Conservation (phyloP, 1,140 invertebrate genomes). For the Zaprionus africanus region DNA sequence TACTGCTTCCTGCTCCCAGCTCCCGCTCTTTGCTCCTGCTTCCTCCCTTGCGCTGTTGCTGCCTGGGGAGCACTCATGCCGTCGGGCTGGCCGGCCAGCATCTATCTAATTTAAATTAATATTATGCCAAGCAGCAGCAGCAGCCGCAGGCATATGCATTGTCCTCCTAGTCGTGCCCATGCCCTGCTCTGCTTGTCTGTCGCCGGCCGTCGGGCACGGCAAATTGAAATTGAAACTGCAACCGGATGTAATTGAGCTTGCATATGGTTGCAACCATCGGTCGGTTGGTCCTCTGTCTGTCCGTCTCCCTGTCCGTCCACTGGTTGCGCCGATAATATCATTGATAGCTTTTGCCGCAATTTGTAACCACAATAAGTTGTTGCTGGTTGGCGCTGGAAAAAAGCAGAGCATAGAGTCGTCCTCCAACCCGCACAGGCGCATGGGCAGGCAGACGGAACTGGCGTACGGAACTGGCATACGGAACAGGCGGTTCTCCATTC, state of each 20-base stretch:
- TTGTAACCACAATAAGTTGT: slow-evolving; percentile 79
- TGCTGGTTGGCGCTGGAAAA: slow-evolving; percentile 57
- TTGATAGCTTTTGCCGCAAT: slow-evolving; percentile 80
- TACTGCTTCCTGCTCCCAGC: no score
- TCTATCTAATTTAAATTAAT: slow-evolving; percentile 80
- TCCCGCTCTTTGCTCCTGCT: no score
- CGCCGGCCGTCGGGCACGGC: slow-evolving; percentile 34
- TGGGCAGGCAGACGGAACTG: background rate
- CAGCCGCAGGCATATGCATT: slow-evolving; percentile 50
- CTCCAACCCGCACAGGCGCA: background rate
- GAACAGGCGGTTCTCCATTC: slow-evolving; percentile 16
- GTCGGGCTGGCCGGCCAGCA: slow-evolving; percentile 32
- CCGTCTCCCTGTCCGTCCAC: slow-evolving; percentile 20
- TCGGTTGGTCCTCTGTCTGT: slow-evolving; percentile 16
- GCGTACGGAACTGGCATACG: background rate
- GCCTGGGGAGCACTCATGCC: slow-evolving; percentile 7
- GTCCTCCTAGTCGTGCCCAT: slow-evolving; percentile 43
- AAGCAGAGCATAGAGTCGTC: slow-evolving; percentile 22
- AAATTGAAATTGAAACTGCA: slow-evolving; percentile 83
- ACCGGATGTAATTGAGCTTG: slow-evolving; percentile 81
- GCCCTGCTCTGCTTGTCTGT: background rate
- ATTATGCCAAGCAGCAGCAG: slow-evolving; percentile 72
- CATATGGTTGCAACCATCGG: slow-evolving; percentile 47
- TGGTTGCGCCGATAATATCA: slow-evolving; percentile 69
- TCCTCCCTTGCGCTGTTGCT: background rate